These are phyloP conservation scores for Melangyna quadrimaculata DNA, from an alignment of 2,888 invertebrate species.

Conservation along the genomic window DNA sequence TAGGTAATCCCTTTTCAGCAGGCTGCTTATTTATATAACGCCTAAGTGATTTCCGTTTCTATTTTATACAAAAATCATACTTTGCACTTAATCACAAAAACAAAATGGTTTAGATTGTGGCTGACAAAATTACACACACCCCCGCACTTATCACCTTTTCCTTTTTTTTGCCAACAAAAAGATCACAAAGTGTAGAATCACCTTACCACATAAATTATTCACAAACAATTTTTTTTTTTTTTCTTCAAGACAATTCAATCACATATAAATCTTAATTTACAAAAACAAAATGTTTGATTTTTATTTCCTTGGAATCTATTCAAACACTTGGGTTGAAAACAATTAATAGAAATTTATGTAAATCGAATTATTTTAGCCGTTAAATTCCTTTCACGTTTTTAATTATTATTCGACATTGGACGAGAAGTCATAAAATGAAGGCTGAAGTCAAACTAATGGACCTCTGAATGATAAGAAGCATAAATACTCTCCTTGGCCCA, in stretches of 20 bases:
- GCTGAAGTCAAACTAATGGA: constrained; percentile 1
- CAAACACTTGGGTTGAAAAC: not conserved
- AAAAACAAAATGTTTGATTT: not conserved
- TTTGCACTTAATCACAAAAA: constrained; percentile 13
- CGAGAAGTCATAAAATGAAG: not conserved
- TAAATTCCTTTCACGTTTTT: constrained; percentile 20
- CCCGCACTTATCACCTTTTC: not conserved
- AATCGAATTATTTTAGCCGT: not conserved
- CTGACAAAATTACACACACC: constrained; percentile 4
- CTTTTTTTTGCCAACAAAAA: not conserved
- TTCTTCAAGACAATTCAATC: constrained; percentile 1
- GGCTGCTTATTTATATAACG: constrained; percentile 7
- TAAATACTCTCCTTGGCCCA: not conserved
- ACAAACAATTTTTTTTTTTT: not conserved
- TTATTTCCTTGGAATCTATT: not conserved
- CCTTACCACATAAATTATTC: constrained; percentile 25
- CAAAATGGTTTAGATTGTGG: not conserved
- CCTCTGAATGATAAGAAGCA: not conserved
- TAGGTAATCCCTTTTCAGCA: constrained; percentile 59
- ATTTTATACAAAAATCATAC: constrained; percentile 37
- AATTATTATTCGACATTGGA: constrained; percentile 3
- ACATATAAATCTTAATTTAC: not conserved
- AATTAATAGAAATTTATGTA: not conserved
- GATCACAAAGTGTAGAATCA: not conserved
- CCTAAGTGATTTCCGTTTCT: constrained; percentile 23